phyloP scores from a whole-genome alignment of 1,140 invertebrate species.

The Drosophila santomea region DNA sequence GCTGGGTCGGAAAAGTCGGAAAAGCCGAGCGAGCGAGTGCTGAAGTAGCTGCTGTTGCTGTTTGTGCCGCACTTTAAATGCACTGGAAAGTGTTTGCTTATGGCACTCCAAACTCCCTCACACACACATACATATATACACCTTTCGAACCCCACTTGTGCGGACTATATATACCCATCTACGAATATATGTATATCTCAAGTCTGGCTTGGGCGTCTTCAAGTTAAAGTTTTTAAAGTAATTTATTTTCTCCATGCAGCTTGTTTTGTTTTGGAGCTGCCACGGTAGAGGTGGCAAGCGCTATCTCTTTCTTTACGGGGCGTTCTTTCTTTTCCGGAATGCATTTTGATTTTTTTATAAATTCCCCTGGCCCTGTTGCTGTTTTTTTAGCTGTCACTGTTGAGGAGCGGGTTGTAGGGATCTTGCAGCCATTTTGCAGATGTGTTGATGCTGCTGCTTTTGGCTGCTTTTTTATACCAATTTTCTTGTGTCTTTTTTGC shows the following conservation, averaged over 20 bases:
- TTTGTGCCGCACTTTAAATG: slow-evolving; percentile 80
- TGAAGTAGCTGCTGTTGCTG: slow-evolving; percentile 70
- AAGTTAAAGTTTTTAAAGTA: slow-evolving; percentile 31
- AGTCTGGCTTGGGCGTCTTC: slow-evolving; percentile 50
- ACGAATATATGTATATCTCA: slow-evolving; percentile 32
- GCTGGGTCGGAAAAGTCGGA: slow-evolving; percentile 16
- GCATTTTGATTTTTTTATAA: slow-evolving; percentile 4
- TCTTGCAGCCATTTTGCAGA: background rate
- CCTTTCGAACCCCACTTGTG: slow-evolving; percentile 13
- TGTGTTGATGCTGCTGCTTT: background rate
- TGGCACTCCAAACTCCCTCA: slow-evolving; percentile 53
- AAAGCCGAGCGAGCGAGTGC: slow-evolving; percentile 19
- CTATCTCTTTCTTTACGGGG: background rate
- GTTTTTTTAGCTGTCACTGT: slow-evolving; percentile 1
- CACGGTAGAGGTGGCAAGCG: background rate
- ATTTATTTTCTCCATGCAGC: slow-evolving; percentile 9
- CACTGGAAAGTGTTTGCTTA: slow-evolving; percentile 79
- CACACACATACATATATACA: slow-evolving; percentile 25
- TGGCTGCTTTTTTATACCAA: background rate
- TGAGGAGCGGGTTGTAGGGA: background rate
- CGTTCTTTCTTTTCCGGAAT: background rate
- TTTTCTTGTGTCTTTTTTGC: slow-evolving; percentile 19
- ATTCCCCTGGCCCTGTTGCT: background rate
- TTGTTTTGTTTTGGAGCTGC: slow-evolving; percentile 6
- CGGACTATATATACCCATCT: slow-evolving; percentile 3